phyloP scores from a whole-genome alignment of 2,888 invertebrate species.

The Limnephilus auricula region DNA sequence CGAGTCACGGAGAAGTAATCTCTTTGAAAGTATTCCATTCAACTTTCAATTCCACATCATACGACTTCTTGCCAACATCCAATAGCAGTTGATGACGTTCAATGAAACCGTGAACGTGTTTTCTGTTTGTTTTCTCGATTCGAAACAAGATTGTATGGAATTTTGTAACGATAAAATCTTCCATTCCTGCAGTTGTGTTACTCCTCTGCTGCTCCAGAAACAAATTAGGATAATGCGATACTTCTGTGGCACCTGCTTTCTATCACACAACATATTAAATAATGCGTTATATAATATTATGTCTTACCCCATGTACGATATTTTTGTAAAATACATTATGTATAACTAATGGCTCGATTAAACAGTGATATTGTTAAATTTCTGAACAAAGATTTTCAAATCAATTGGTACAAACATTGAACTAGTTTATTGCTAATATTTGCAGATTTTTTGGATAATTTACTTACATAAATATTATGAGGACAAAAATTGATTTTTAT shows the following conservation, averaged over 20 bases:
- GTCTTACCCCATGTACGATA: background rate
- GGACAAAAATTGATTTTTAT: too few relatives aligned
- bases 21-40: constrained; percentile 17
- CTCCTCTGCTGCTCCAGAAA: background rate
- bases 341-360: background rate
- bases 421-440: too few relatives aligned
- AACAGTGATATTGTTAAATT: background rate
- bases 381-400: too few relatives aligned
- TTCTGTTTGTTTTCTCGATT: constrained; percentile 34
- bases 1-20: constrained; percentile 11
- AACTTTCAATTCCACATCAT: background rate
- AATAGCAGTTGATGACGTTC: constrained; percentile 24
- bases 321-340: background rate
- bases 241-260: background rate
- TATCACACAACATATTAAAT: background rate
- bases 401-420: too few relatives aligned
- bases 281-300: background rate
- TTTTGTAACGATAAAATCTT: constrained; percentile 21
- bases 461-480: too few relatives aligned
- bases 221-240: constrained; percentile 40
- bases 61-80: constrained; percentile 19
- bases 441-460: too few relatives aligned
- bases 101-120: constrained; percentile 27
- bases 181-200: constrained; percentile 6
- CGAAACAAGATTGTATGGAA: constrained; percentile 21